Evolutionary conservation across 37 sponge, comb jelly and placozoan species (phyloP), one percentile per base, ranked within the genome.

Genomic region (Aphrocallistes beatrix): DNA sequence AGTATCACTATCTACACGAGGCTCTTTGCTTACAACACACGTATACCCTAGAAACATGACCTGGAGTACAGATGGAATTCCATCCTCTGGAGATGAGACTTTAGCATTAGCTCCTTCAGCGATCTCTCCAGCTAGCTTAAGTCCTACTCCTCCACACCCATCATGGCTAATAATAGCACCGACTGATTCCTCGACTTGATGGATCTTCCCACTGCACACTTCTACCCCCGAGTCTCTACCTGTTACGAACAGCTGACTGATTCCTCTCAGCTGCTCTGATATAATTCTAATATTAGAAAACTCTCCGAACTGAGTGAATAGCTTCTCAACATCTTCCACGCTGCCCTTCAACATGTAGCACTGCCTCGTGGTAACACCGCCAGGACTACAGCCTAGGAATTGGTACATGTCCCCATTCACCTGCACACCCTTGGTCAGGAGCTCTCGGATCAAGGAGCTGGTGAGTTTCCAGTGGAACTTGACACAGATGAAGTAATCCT

Each of bases 1-100:
- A 0, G 37, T n/a, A 38, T 49, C 60, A n/a, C 0, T 28, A 23
- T 40, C 38, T 0, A 90, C 30, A 48, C 30, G 45, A 25, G 89
- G 88, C 47, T 87, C 87, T 21, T 85, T 34, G 9, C 37, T 51
- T 19, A 93, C 81, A 23, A 93, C 89, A 38, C 93, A 91, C 81
- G 91, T 93, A 69, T 89, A 93, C 8, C 93, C 93, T 83, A 85
- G 84, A 36, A 85, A 87, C n/a, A 91, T 85, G 13, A 93, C 88
- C 81, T 91, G 94, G 38, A 81, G 91, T 38, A 93, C 94, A 38
- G 90, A 87, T 32, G 94, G 94, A 28, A 89, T 23, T 38, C 88
- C 84, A 0, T 38, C 86, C 0, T 93, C 83, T 51, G 49, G 47
- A 1, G 69, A 83, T 3, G 82, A 84, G 25, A 69, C 3, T 36